Base-by-base conservation (phyloP, 1,140 invertebrate genomes). In the Lysiphlebus fabarum region DNA sequence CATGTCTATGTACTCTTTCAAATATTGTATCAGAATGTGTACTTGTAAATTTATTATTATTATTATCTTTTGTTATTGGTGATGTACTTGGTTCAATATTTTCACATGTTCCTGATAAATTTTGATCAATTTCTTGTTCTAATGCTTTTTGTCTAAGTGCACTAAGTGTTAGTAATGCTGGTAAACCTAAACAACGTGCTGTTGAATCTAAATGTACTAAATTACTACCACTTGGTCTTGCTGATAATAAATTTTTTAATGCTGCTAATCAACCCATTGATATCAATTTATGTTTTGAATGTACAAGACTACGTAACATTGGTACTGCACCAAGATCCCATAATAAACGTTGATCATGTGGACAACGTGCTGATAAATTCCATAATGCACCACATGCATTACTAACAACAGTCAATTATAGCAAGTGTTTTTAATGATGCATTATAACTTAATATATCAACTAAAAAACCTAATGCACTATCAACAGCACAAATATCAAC, bases 241-340 rank as follows among this genome's bases (percentile, higher is more conserved):
- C 91, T 67, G 89, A 88, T 1, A 97, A 75, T 9, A 98, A 79
- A 81, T 98, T 97, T 77, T 96, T 96, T 42, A 98, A 76, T 4
- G 95, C 93, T 6, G 93, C 94, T 62, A 90, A 90, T n/a, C 93
- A 95, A 17, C 94, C 95, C 86, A 95, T 95, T 0, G 94, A 92
- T 61, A 98, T 98, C 91, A 96, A 95, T 77, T 95, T 93, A 75
- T 98, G 95, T 70, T 96, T 95, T 0, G 95, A 98, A 75, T 96
- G 91, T 40, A 95, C 92, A 1, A 98, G 80, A 71, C 91, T 95
- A 12, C 91, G 84, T 11, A 98, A 74, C 93, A 97, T 96, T 1
- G 89, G 88, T 2, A 97, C 91, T 0, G 95, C 95, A 1, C 93
- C 94, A 69, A 97, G 86, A 66, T 96, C 91, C 87, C 93, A 93